These are phyloP conservation scores for Brevimyrus niger DNA, from an alignment of 2,113 vertebrate genomes.

Conservation along the genomic window DNA sequence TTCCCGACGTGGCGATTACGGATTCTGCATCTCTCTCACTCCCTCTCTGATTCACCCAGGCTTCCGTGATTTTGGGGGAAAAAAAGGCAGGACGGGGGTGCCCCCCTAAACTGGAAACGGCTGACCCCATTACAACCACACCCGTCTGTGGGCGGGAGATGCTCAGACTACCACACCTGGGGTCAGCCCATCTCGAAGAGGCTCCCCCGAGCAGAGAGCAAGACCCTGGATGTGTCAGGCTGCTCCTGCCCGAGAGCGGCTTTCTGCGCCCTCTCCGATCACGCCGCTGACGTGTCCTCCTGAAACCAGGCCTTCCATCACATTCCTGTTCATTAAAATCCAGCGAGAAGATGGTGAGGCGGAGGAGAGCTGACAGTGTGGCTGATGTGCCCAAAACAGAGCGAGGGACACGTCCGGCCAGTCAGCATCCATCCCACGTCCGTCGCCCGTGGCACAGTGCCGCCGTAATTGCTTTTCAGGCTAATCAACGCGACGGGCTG, in stretches of 20 bases:
- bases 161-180: neutral
- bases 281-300: neutral
- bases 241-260: neutral
- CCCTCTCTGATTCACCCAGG: slow-evolving; percentile 56
- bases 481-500: slow-evolving; percentile 74
- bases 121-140: neutral
- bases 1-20: slow-evolving; percentile 69
- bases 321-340: neutral
- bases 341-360: neutral
- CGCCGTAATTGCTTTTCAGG: slow-evolving; percentile 72
- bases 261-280: neutral
- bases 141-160: neutral
- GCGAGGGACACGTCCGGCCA: neutral
- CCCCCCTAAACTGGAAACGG: neutral
- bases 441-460: slow-evolving; percentile 65
- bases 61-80: slow-evolving; percentile 40
- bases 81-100: neutral
- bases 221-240: neutral
- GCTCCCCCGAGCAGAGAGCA: slow-evolving; percentile 42
- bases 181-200: neutral
- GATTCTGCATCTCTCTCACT: slow-evolving; percentile 31
- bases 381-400: neutral
- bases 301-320: neutral
- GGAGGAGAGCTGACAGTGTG: neutral
- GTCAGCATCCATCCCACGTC: slow-evolving; percentile 62